A percentile compares a stretch with the other conserved stretches of the same genome.
phyloP scores from a whole-genome alignment of 2,113 vertebrate genomes.

The Indicator maculatus region DNA sequence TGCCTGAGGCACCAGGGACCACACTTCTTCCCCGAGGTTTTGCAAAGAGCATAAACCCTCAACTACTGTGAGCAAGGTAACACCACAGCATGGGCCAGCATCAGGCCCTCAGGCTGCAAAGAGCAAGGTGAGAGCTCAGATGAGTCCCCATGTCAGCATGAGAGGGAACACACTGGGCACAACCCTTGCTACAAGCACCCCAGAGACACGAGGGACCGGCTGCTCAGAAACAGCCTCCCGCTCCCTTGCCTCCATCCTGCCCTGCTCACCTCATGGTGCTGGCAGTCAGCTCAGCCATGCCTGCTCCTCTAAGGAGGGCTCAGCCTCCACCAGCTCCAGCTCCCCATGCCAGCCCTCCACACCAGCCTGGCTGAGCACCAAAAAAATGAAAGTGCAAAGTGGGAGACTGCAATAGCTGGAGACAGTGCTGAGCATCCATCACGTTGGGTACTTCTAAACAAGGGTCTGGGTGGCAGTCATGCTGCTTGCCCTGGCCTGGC shows the following conservation, averaged over 20 bases:
- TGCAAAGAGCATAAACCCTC: neutral
- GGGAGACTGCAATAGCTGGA: accelerated
- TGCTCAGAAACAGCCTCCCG: neutral
- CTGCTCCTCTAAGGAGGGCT: accelerated
- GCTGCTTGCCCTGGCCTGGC: accelerated
- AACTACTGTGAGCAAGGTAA: accelerated
- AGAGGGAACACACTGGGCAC: neutral
- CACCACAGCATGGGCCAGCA: neutral
- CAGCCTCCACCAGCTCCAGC: neutral
- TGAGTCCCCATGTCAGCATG: neutral
- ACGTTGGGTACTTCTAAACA: accelerated
- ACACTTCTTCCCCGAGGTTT: accelerated
- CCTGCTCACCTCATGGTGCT: accelerated
- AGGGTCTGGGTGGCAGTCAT: neutral
- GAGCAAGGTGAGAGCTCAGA: accelerated
- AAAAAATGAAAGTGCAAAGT: accelerated
- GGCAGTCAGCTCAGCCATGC: accelerated
- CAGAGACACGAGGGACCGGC: neutral
- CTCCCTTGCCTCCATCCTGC: neutral
- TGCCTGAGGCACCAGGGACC: neutral
- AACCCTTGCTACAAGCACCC: accelerated
- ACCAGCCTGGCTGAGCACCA: neutral
- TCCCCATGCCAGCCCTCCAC: neutral
- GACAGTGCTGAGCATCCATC: accelerated
- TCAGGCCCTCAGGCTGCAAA: neutral